Conservation (phyloP, 2,888 invertebrate species). For the Archaeoteleia sp. region DNA sequence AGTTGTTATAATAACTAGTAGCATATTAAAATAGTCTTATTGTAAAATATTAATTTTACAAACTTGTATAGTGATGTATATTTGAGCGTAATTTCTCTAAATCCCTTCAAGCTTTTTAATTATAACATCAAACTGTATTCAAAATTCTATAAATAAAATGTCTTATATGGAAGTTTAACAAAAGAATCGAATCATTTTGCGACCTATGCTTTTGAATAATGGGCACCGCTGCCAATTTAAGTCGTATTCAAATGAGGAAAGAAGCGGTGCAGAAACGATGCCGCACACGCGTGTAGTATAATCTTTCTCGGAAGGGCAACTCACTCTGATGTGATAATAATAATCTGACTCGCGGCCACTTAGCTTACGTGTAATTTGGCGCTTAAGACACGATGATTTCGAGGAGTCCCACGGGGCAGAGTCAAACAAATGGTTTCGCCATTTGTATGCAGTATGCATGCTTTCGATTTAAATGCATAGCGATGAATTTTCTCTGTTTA, state of each 20-base stretch:
- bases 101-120: too few relatives aligned
- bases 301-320: slow-evolving; percentile 68
- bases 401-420: slow-evolving; percentile 40
- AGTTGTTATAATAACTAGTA: too few relatives aligned
- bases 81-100: too few relatives aligned
- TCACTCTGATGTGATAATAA: slow-evolving; percentile 67
- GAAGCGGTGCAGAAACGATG: slow-evolving; percentile 54
- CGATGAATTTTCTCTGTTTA: slow-evolving; percentile 6
- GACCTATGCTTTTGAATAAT: slow-evolving; percentile 33
- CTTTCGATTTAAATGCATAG: slow-evolving; percentile 9
- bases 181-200: slow-evolving; percentile 24
- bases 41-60: slow-evolving; percentile 2
- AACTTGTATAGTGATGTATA: too few relatives aligned
- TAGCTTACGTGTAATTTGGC: slow-evolving; percentile 71
- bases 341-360: slow-evolving; percentile 69
- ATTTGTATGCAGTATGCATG: slow-evolving; percentile 25
- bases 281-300: slow-evolving; percentile 58
- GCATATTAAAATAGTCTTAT: too few relatives aligned
- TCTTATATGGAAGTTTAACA: slow-evolving; percentile 11
- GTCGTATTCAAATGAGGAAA: slow-evolving; percentile 70
- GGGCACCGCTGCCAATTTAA: slow-evolving; percentile 60
- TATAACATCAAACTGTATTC: too few relatives aligned
- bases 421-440: slow-evolving; percentile 34
- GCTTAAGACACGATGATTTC: slow-evolving; percentile 61
- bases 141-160: not conserved